Base-by-base conservation (phyloP, 2,797 vertebrate genomes). In the Notoglanidium macrostoma region DNA sequence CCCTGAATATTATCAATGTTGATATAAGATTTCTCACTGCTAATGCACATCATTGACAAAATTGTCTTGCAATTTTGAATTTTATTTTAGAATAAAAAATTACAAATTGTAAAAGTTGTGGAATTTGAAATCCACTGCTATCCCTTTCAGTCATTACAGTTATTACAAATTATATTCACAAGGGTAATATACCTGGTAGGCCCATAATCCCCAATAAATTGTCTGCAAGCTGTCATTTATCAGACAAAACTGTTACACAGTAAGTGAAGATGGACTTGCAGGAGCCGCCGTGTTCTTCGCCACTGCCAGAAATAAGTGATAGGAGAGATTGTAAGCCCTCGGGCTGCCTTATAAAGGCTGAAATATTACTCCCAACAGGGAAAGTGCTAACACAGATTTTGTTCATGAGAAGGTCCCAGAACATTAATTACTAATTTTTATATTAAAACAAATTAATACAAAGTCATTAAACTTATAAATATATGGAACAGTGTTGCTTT, bases 201-300 rank as follows among this genome's bases (percentile, higher is more conserved):
- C 87, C 59, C 83, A 72, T 87, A 87, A 87, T 84, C 74, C 74
- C n/a, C 29, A 59, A 61, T 79, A 85, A 84, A 87, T 73, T 85
- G 74, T 78, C 65, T 19, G 49, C 65, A 78, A 86, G 49, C 67
- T 80, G 49, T 86, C 78, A 73, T 32, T 88, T 84, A 73, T 77
- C 61, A 65, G 29, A 57, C 82, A 29, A 85, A 65, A 78, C 63
- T 73, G 76, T 85, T 49, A 78, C 78, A 88, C 61, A 67, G 44
- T 29, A 65, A 67, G 46, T 68, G 19, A 54, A 29, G 59, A 82
- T 82, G 59, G 79, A 82, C 59, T 19, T 65, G n/a, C n/a, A 67
- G n/a, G 17, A 67, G 44, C 17, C 5, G 12, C 17, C 32, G 61
- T n/a, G 32, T 63, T 80, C 44, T 49, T 65, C n/a, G 0, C 61